Conservation (phyloP, 2,113 vertebrate genomes). For the Calidris pugnax region DNA sequence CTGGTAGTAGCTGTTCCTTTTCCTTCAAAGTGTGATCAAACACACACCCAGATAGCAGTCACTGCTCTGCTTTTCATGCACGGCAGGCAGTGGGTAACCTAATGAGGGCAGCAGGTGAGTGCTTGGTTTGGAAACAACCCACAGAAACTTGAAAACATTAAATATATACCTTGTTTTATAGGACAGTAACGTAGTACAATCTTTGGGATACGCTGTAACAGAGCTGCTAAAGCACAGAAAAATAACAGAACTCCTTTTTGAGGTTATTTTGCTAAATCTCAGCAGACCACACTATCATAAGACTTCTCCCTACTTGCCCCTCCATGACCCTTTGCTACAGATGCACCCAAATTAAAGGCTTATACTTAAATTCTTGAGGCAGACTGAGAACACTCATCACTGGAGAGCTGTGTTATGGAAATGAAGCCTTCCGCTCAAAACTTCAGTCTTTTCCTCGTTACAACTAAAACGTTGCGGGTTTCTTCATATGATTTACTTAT, state of each 20-base stretch:
- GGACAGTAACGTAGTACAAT: fast-evolving
- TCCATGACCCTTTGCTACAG: not conserved
- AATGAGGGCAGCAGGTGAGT: not conserved
- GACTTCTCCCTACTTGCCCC: too few relatives aligned
- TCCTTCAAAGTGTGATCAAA: not conserved
- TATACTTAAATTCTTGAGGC: not conserved
- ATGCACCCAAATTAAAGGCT: not conserved
- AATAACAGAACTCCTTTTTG: not conserved
- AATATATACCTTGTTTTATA: not conserved
- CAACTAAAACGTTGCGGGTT: not conserved
- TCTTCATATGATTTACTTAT: not conserved
- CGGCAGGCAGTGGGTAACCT: not conserved
- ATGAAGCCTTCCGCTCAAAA: not conserved
- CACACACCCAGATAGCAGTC: fast-evolving
- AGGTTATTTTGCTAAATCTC: not conserved
- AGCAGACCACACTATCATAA: not conserved
- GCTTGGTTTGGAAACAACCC: not conserved
- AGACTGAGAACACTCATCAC: not conserved
- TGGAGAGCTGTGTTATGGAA: not conserved
- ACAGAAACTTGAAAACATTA: not conserved
- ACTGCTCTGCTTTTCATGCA: not conserved
- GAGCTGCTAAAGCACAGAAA: not conserved
- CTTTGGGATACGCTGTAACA: not conserved
- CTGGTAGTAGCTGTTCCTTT: not conserved
- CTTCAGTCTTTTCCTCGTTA: not conserved